These are phyloP conservation scores for Amphimallon solstitiale DNA, from an alignment of 2,888 invertebrate species.

Conservation along the genomic window DNA sequence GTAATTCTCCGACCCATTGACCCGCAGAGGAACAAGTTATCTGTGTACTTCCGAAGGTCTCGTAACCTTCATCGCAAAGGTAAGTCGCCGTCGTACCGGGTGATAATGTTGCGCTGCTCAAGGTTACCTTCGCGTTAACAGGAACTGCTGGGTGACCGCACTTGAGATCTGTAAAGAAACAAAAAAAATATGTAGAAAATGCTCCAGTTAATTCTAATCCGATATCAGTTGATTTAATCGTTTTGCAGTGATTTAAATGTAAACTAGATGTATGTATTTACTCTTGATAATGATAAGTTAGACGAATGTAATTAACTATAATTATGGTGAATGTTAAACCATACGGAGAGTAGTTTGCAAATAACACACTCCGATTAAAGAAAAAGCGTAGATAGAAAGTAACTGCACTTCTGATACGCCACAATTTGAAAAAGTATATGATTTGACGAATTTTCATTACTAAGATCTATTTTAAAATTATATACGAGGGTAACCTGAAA, in stretches of 20 bases:
- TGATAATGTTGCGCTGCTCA: slow-evolving; percentile 67
- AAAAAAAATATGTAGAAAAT: not conserved
- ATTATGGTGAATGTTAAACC: no score
- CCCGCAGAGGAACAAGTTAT: slow-evolving; percentile 77
- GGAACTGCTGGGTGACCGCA: slow-evolving; percentile 90
- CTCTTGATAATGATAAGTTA: no score
- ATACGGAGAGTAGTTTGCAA: no score
- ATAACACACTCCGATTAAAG: no score
- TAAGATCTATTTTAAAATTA: no score
- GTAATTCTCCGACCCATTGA: slow-evolving; percentile 83
- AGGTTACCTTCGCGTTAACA: slow-evolving; percentile 78
- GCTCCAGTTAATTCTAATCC: not conserved
- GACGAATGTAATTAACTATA: no score
- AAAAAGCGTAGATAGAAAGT: no score
- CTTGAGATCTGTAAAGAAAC: slow-evolving; percentile 40
- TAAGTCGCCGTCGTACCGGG: slow-evolving; percentile 77
- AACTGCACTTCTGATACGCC: no score
- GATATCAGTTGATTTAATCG: not conserved
- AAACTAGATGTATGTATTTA: no score
- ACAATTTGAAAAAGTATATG: no score
- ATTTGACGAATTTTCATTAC: no score
- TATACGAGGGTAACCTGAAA: no score
- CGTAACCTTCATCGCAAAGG: slow-evolving; percentile 86
- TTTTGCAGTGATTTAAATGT: not conserved
- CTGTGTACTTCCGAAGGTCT: slow-evolving; percentile 81